Percentiles rank a stretch among this genome's conserved stretches.
phyloP scores from a whole-genome alignment of 2,888 invertebrate species.

The Zonitis immaculata region DNA sequence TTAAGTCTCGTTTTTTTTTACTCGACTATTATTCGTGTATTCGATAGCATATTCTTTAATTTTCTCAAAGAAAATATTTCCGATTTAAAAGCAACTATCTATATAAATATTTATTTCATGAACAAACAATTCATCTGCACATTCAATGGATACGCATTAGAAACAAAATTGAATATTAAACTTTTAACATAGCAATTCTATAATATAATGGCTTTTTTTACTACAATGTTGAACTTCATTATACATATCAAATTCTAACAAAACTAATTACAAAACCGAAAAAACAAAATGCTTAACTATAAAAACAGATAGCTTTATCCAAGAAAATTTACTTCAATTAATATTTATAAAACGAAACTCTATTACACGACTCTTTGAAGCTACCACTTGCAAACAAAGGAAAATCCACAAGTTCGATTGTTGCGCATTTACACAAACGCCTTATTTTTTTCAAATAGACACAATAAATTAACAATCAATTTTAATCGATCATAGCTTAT shows the following conservation, averaged over 20 bases:
- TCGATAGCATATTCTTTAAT: constrained; percentile 5
- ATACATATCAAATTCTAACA: not conserved
- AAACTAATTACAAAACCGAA: not conserved
- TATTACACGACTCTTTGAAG: too few species aligned
- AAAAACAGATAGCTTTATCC: too few species aligned
- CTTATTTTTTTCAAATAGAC: too few species aligned
- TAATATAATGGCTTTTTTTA: not conserved
- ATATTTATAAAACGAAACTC: too few species aligned
- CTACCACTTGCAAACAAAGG: too few species aligned
- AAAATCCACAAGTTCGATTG: too few species aligned
- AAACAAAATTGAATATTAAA: constrained; percentile 19
- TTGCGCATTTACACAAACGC: too few species aligned
- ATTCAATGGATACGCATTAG: constrained; percentile 13
- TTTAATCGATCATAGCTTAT: too few species aligned
- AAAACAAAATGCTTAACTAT: too few species aligned
- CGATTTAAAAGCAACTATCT: constrained; percentile 14
- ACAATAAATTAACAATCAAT: too few species aligned
- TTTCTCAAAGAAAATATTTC: constrained; percentile 16
- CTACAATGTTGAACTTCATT: not conserved
- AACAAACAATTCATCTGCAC: constrained; percentile 14
- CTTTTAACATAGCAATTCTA: constrained; percentile 16
- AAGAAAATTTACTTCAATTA: too few species aligned
- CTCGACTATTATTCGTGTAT: not conserved
- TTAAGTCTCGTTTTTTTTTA: not conserved
- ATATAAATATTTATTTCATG: constrained; percentile 19